phyloP scores from a whole-genome alignment of 1,140 invertebrate genomes.

The Drosophila baimaii region DNA sequence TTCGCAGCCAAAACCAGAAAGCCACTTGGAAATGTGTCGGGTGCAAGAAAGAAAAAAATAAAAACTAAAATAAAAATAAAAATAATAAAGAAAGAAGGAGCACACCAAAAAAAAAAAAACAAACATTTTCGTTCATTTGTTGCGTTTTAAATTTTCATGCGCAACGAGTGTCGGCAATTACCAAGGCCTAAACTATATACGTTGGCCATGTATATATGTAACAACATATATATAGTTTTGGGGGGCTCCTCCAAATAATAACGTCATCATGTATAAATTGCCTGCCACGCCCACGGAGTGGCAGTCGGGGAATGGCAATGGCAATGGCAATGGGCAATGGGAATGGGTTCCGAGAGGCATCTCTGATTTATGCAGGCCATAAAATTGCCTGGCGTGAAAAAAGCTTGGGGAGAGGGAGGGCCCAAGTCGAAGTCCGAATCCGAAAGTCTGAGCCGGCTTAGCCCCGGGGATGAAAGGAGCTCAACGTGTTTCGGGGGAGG shows the following conservation, averaged over 20 bases:
- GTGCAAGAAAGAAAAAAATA: constrained; percentile 29
- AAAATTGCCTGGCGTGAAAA: constrained; percentile 55
- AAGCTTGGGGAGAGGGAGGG: neutral
- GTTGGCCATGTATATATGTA: neutral
- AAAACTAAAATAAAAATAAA: too few species aligned
- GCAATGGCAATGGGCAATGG: neutral
- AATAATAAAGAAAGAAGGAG: neutral
- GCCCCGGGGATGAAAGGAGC: constrained; percentile 35
- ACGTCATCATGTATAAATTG: constrained; percentile 70
- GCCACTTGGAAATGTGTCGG: constrained; percentile 57
- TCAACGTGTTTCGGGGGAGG: constrained; percentile 36
- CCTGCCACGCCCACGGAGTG: constrained; percentile 47
- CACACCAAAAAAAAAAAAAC: constrained; percentile 19
- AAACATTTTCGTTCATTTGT: constrained; percentile 71
- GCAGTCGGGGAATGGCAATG: constrained; percentile 13
- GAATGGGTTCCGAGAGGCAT: constrained; percentile 15
- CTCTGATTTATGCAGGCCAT: constrained; percentile 64
- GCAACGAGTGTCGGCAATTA: constrained; percentile 66
- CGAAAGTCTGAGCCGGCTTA: constrained; percentile 45
- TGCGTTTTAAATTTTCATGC: constrained; percentile 78
- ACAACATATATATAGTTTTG: constrained; percentile 11
- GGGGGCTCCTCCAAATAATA: constrained; percentile 37
- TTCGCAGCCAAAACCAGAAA: constrained; percentile 59
- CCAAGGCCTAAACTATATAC: constrained; percentile 47
- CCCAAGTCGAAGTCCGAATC: constrained; percentile 14